A percentile compares a stretch with the other conserved stretches of the same genome.
Conservation (phyloP, 2,113 vertebrate genomes). For the Lates calcarifer region DNA sequence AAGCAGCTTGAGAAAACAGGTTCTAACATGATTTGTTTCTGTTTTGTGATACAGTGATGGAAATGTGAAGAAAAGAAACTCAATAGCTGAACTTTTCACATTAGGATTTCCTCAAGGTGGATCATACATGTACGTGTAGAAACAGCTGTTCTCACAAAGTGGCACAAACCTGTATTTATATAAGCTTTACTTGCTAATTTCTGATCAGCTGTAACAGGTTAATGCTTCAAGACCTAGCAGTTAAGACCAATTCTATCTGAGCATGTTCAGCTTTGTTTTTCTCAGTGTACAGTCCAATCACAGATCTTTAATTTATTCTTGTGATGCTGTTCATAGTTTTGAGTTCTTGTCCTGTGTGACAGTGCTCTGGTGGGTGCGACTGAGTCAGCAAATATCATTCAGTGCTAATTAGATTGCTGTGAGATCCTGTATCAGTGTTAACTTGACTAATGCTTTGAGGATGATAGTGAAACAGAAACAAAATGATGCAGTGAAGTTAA, state of each 20-base stretch:
- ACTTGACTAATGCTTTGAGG: conserved; percentile 36
- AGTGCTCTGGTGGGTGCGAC: not conserved
- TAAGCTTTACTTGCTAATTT: not conserved
- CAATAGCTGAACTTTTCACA: conserved; percentile 8
- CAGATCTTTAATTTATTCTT: not conserved
- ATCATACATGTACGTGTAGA: not conserved
- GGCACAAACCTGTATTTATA: not conserved
- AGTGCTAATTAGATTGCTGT: conserved; percentile 57
- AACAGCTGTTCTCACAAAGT: not conserved
- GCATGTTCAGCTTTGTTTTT: not conserved
- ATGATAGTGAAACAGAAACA: conserved; percentile 23
- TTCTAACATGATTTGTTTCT: not conserved
- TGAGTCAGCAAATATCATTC: conserved; percentile 47
- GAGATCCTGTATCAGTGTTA: conserved; percentile 31
- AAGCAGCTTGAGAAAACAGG: not conserved
- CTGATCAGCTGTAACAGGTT: not conserved
- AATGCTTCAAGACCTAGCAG: not conserved
- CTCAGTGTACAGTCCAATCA: not conserved
- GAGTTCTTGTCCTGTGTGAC: conserved; percentile 17
- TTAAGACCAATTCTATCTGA: not conserved
- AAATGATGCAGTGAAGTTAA: conserved; percentile 16
- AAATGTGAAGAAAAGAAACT: not conserved
- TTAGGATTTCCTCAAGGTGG: not conserved
- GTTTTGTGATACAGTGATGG: not conserved
- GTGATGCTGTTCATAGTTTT: conserved; percentile 17